Evolutionary conservation across 2,888 invertebrate species (phyloP), one percentile per base, ranked within the genome.

Genomic region (Aphelenchoides bicaudatus): DNA sequence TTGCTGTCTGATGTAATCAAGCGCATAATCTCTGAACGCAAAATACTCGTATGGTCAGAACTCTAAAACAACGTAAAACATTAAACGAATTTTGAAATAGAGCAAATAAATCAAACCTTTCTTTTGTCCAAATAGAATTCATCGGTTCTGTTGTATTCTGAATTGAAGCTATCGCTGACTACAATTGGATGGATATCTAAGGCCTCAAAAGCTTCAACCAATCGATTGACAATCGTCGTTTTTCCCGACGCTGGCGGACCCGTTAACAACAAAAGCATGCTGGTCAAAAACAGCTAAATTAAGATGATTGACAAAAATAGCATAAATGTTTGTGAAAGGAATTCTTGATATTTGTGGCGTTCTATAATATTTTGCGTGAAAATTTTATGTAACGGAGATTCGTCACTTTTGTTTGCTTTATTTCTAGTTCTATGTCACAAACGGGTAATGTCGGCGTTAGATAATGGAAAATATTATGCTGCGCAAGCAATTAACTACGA

Each of bases 401-500:
- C 43, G 43, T 21, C 43, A 8, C 6, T 19, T 8, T 10, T 19
- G 25, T 43, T 10, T 43, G 43, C n/a, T 43, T 21, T 43, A 34
- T 43, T 25, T 21, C 23, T n/a, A n/a, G 25, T 43, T 19, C 16
- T 25, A 8, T 43, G 21, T 6, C 8, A 8, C 43, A n/a, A n/a
- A 6, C 43, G 16, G 43, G 16, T 43, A 25, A 43, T 43, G n/a
- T n/a, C n/a, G n/a, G n/a, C n/a, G n/a, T n/a, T 64, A 62, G 60
- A 60, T 30, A 56, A 19, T n/a, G 61, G 59, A 19, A 65, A 70
- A 46, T 28, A 51, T 6, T 55, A 56, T 21, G 69, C 66, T 13
- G 29, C 58, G 47, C 39, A 39, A 51, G 66, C 66, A 10, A 54
- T 66, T 2, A 47, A n/a, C n/a, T 61, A 53, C 38, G 67, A 67